A percentile compares a stretch with the other conserved stretches of the same genome.
Evolutionary conservation across 2,113 vertebrate genomes (phyloP).

Genomic region (Neofelis nebulosa): DNA sequence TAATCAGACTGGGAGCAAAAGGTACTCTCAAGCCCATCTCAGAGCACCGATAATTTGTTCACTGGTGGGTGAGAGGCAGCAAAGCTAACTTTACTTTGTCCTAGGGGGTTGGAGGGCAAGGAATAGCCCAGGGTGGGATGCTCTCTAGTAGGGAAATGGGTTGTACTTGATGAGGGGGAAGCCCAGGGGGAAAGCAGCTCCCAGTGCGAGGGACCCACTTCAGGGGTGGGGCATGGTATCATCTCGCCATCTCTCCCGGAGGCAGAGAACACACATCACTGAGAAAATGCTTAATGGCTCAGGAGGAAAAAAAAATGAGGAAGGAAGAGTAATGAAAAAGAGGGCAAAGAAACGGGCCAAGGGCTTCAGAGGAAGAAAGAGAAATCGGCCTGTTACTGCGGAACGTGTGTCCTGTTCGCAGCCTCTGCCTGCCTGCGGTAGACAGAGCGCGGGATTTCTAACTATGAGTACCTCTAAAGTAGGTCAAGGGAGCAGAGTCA

Average conservation of each 20-base stretch:
- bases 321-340: background rate
- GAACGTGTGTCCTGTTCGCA: background rate
- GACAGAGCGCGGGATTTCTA: background rate
- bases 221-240: background rate
- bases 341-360: background rate
- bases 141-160: background rate
- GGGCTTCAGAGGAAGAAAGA: background rate
- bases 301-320: background rate
- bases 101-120: background rate
- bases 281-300: background rate
- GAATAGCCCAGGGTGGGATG: background rate
- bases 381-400: background rate
- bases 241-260: background rate
- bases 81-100: conserved; percentile 30
- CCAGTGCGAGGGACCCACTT: background rate
- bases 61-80: background rate
- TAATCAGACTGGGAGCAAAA: conserved; percentile 58
- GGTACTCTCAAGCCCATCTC: background rate
- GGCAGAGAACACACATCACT: background rate
- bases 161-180: conserved; percentile 22
- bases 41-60: conserved; percentile 27
- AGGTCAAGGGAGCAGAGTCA: background rate
- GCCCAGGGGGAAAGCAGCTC: background rate
- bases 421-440: background rate
- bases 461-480: background rate